Percentiles rank a stretch among this genome's conserved stretches.
These are phyloP conservation scores for Seriola aureovittata DNA, from an alignment of 2,113 vertebrate species.

Conservation along the genomic window DNA sequence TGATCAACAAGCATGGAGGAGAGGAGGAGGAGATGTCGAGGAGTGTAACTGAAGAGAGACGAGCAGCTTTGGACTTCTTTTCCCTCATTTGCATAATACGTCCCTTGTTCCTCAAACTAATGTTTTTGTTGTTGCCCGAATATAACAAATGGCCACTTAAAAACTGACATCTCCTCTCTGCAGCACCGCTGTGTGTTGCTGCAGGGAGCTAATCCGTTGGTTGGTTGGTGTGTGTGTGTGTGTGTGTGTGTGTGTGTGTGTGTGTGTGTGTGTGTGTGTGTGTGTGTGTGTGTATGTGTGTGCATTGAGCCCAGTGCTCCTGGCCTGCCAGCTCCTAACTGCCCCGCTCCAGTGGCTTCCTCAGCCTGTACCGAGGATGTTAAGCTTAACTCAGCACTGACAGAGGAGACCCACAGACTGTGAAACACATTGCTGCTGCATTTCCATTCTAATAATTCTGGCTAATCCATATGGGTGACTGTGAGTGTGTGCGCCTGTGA, in stretches of 20 bases:
- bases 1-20: slow-evolving; percentile 61
- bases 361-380: slow-evolving; percentile 67
- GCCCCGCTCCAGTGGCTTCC: slow-evolving; percentile 76
- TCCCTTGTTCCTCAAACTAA: slow-evolving; percentile 72
- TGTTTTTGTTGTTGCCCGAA: slow-evolving; percentile 73
- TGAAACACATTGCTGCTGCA: slow-evolving; percentile 74
- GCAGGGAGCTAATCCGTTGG: slow-evolving; percentile 71
- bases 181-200: slow-evolving; percentile 60
- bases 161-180: slow-evolving; percentile 75
- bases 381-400: slow-evolving; percentile 77
- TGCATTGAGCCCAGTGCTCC: slow-evolving; percentile 37
- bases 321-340: slow-evolving; percentile 68
- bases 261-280: slow-evolving; percentile 34
- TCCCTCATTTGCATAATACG: slow-evolving; percentile 71
- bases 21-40: slow-evolving; percentile 22
- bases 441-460: slow-evolving; percentile 79
- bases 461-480: slow-evolving; percentile 60
- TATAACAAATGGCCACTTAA: slow-evolving; percentile 83
- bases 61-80: slow-evolving; percentile 58
- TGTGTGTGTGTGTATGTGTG: slow-evolving; percentile 24
- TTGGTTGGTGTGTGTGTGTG: background rate
- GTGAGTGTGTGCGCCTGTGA: slow-evolving; percentile 42
- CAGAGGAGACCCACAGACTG: slow-evolving; percentile 73
- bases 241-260: slow-evolving; percentile 17
- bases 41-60: slow-evolving; percentile 35